Conservation (phyloP, 2,888 invertebrate genomes). For the Laspeyria flexula region DNA sequence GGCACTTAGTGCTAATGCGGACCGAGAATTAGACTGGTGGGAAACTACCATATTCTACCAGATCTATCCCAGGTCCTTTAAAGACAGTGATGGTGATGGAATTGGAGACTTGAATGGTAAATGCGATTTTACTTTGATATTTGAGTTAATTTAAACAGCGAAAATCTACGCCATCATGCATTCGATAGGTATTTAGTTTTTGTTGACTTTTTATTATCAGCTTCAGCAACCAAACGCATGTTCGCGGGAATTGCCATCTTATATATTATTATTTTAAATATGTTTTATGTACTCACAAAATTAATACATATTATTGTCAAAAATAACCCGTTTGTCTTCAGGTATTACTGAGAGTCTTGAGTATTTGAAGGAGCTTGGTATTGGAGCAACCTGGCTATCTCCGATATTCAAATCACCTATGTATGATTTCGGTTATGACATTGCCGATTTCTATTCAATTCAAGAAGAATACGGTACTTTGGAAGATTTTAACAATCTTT, state of each 20-base stretch:
- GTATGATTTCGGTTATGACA: slow-evolving; percentile 93
- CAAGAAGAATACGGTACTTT: slow-evolving; percentile 91
- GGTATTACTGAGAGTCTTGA: slow-evolving; percentile 87
- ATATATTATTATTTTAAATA: no score
- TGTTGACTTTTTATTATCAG: no score
- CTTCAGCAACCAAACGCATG: no score
- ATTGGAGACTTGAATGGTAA: slow-evolving; percentile 91
- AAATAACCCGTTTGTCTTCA: slow-evolving; percentile 44
- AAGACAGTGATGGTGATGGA: slow-evolving; percentile 91
- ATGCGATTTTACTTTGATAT: no score
- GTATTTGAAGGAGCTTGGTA: slow-evolving; percentile 88
- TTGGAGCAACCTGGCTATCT: slow-evolving; percentile 90
- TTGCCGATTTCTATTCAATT: slow-evolving; percentile 89
- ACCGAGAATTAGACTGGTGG: slow-evolving; percentile 88
- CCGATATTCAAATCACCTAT: slow-evolving; percentile 91
- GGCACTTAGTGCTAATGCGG: slow-evolving; percentile 43
- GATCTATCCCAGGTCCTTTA: slow-evolving; percentile 91
- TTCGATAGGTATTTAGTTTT: no score
- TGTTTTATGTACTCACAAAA: no score
- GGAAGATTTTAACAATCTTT: slow-evolving; percentile 88
- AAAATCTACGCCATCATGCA: no score
- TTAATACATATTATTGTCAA: slow-evolving; percentile 4
- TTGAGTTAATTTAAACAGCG: no score
- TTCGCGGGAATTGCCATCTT: no score
- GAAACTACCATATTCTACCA: slow-evolving; percentile 91